Conservation (phyloP, 1,140 invertebrate species). For the Drosophila truncata region DNA sequence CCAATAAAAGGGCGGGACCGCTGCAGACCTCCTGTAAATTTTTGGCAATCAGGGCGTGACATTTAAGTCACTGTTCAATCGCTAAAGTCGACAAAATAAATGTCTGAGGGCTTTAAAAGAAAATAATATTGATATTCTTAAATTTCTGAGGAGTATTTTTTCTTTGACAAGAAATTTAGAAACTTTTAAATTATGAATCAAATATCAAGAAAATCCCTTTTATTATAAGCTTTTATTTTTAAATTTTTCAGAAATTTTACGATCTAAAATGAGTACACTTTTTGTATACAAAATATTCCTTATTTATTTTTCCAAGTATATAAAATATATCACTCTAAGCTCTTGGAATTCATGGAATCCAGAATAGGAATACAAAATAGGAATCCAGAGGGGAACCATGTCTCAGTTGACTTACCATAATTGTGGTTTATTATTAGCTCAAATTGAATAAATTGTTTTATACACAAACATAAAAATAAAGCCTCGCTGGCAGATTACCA, state of each 20-base stretch:
- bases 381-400: slow-evolving; percentile 5
- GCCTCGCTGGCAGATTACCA: slow-evolving; percentile 47
- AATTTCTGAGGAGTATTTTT: no score
- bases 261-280: not conserved
- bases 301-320: not conserved
- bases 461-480: slow-evolving; percentile 53
- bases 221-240: not conserved
- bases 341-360: slow-evolving; percentile 6
- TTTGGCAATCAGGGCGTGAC: slow-evolving; percentile 64
- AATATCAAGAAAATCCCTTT: not conserved
- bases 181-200: no score
- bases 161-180: no score
- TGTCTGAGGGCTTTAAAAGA: no score
- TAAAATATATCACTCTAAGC: slow-evolving; percentile 13
- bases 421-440: slow-evolving; percentile 51
- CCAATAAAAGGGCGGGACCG: slow-evolving; percentile 25
- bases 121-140: not conserved
- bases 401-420: slow-evolving; percentile 21
- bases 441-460: slow-evolving; percentile 79
- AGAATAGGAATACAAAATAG: not conserved
- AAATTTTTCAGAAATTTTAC: not conserved
- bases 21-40: slow-evolving; percentile 41
- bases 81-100: not conserved
- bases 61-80: slow-evolving; percentile 33
- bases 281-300: not conserved